Evolutionary conservation across 2,888 invertebrate species (phyloP), one percentile per base, ranked within the genome.

Genomic region (Micoletzkya japonica): DNA sequence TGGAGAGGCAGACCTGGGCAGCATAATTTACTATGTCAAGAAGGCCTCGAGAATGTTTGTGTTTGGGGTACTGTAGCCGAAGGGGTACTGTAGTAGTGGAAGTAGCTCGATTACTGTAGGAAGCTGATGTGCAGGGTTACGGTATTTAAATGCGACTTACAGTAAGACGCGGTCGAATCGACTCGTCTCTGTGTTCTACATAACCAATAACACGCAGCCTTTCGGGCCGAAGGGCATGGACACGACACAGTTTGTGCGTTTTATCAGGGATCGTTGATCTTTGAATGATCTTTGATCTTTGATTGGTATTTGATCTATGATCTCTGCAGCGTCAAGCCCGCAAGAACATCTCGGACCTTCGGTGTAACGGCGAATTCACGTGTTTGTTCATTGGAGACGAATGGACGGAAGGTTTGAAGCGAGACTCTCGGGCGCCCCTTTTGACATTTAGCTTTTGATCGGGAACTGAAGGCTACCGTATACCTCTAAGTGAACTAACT

Each of bases 131-230:
- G n/a, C n/a, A n/a, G n/a, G n/a, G n/a, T n/a, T n/a, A n/a, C n/a
- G 10, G 28, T 32, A 6, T 20, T 28, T 32, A 20, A 4, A 6
- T 3, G 30, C 4, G 36, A 28, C 17, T 44, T 72, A 20, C 57
- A 72, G 74, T 56, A 68, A 67, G 26, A 70, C 60, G 1, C 66
- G 67, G 30, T 57, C 71, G n/a, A 66, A 30, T 20, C 64, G 73
- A 4, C 71, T 72, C 32, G 71, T 72, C 36, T 60, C 71, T 49
- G 72, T 73, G 14, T 70, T 66, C 57, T 72, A 50, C 64, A 58
- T 74, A 32, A 74, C 72, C 1, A 70, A 70, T 37, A 49, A 70
- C 28, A 1, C 67, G 6, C 64, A 63, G 7, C 72, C 72, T 1
- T 74, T 72, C 34, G 68, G 36, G 50, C 32, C 59, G 24, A 70